phyloP scores from a whole-genome alignment of 2,797 vertebrate species.

The Atherinosoma microstoma region DNA sequence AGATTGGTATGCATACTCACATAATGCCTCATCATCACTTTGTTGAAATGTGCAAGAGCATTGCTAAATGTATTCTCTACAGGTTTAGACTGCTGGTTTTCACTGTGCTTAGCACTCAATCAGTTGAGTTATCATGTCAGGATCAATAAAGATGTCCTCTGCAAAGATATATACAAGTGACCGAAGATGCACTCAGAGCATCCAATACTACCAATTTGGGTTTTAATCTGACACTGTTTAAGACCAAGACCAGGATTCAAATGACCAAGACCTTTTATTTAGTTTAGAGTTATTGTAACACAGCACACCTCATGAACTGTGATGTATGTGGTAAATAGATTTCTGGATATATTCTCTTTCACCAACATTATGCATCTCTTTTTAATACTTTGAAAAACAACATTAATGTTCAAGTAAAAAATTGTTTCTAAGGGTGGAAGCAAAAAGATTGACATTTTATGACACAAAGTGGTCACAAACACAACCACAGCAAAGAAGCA shows the following conservation, averaged over 20 bases:
- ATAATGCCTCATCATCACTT: slow-evolving; percentile 78
- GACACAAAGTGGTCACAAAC: background rate
- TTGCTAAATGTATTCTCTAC: slow-evolving; percentile 59
- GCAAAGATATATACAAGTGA: slow-evolving; percentile 17
- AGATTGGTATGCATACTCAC: slow-evolving; percentile 70
- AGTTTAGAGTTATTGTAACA: slow-evolving; percentile 12
- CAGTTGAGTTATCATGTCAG: slow-evolving; percentile 43
- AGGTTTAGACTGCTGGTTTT: slow-evolving; percentile 42
- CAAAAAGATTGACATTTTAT: background rate
- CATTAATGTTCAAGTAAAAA: background rate
- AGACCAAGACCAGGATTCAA: slow-evolving; percentile 11
- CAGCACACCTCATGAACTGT: slow-evolving; percentile 2
- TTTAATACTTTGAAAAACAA: background rate
- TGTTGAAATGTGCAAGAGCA: slow-evolving; percentile 57
- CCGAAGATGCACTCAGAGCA: slow-evolving; percentile 6
- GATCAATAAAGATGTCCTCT: slow-evolving; percentile 28
- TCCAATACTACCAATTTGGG: background rate
- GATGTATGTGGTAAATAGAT: slow-evolving; percentile 34
- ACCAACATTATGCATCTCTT: background rate
- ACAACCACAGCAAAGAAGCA: background rate
- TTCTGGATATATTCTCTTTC: slow-evolving; percentile 13
- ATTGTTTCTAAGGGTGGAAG: background rate
- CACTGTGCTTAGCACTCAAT: slow-evolving; percentile 44
- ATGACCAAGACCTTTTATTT: slow-evolving; percentile 20
- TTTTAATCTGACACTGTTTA: slow-evolving; percentile 9